Evolutionary conservation across 2,113 vertebrate genomes (phyloP), one percentile per base, ranked within the genome.

Genomic region (Ascaphus truei): DNA sequence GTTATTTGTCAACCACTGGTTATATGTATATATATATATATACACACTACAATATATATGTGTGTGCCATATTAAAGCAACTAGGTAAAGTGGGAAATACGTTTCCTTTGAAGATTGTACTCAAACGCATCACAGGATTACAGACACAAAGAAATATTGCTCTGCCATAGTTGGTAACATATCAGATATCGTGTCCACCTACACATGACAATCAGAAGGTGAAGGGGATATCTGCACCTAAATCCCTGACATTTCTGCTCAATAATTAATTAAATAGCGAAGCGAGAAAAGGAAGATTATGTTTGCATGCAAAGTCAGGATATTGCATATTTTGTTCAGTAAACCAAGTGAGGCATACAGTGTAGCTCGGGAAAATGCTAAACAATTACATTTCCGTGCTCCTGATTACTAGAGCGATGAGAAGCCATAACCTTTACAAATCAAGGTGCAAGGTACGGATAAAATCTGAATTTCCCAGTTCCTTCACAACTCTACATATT

Each of bases 221-320:
- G 26, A 68, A 68, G 11, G 55, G 48, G 43, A 68, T 59, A 50
- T 59, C 65, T 48, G 65, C 29, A 68, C 36, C 26, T 48, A 68
- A 50, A 50, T 26, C 27, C 45, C 29, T 68, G 65, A 59, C 41
- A 48, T 68, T 59, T 68, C 2, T 47, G 41, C 41, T 27, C 7
- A 27, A 58, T 58, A 58, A 68, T 59, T 68, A 68, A 68, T 68
- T 68, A 20, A 15, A 8, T 20, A 8, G 53, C 23, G 48, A 58
- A 36, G 26, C 30, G 48, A 39, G 47, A 18, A 22, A 25, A 53
- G 55, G 6, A 50, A 68, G 43, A 50, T 50, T 59, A 23, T 16
- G 39, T 48, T 48, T 59, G 20, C 39, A 26, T 36, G n/a, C n/a
- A n/a, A n/a, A n/a, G n/a, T n/a, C n/a, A n/a, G n/a, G 18, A 67